These are phyloP conservation scores for Myrmecobius fasciatus DNA, from an alignment of 2,113 vertebrate species.

Conservation along the genomic window DNA sequence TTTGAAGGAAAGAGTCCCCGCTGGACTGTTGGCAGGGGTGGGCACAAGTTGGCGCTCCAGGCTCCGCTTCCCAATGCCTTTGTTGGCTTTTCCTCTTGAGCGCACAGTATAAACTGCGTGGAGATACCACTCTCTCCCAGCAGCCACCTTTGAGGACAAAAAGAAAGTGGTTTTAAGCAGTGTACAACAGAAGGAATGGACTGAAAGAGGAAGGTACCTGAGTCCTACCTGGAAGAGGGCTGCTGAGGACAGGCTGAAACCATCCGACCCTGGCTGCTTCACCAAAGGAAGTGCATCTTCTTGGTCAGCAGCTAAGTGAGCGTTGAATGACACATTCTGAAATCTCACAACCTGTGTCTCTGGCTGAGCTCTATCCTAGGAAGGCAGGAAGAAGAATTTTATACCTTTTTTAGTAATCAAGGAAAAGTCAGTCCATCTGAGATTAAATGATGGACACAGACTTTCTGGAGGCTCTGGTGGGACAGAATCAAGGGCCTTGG, in stretches of 20 bases:
- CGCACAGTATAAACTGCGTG: constrained; percentile 83
- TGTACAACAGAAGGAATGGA: neutral
- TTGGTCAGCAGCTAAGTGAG: constrained; percentile 81
- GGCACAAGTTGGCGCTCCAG: constrained; percentile 79
- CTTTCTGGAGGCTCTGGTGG: neutral
- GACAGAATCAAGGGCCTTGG: neutral
- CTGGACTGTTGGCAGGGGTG: constrained; percentile 32
- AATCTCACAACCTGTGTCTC: constrained; percentile 84
- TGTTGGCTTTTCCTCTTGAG: constrained; percentile 80
- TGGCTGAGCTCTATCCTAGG: constrained; percentile 87
- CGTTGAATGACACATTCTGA: constrained; percentile 83
- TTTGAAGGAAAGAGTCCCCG: neutral
- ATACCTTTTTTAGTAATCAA: neutral
- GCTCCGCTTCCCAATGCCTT: constrained; percentile 84
- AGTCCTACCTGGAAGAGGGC: constrained; percentile 84
- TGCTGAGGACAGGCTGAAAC: constrained; percentile 83
- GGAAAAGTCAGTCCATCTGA: neutral
- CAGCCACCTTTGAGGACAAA: constrained; percentile 79
- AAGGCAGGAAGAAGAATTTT: neutral
- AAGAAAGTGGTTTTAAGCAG: constrained; percentile 10
- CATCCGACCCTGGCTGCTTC: constrained; percentile 83
- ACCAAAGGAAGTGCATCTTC: constrained; percentile 79
- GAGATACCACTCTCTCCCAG: constrained; percentile 85
- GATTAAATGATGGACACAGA: too few species aligned
- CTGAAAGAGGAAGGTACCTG: neutral